Evolutionary conservation across 2,888 invertebrate genomes (phyloP), one percentile per base, ranked within the genome.

Genomic region (Tachina lurida): DNA sequence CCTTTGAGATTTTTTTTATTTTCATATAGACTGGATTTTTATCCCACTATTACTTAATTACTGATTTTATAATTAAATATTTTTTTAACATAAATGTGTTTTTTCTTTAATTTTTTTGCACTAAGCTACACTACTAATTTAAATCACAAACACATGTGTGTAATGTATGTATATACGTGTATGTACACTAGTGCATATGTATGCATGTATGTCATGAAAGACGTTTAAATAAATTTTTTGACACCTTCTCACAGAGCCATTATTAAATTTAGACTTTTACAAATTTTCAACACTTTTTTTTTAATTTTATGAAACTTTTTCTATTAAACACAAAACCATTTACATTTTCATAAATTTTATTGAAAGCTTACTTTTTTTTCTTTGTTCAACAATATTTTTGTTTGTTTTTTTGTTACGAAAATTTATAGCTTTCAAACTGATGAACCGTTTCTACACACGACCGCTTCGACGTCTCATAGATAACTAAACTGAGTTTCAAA

Each of bases 381-480:
- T 52, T 74, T 71, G 62, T 62, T 52, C 47, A 62, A 17, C 13
- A 71, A 63, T 31, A 19, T 52, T 67, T 60, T 22, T 56, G 62
- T 79, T 41, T 74, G 62, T 79, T 41, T 74, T 41, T 74, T 41
- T 43, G 4, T 62, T 78, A 78, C 77, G 84, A 81, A 71, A 68
- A 70, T 52, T 7, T 19, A 17, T 54, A 13, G 13, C n/a, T 10
- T 17, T 43, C 15, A 56, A 10, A 5, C 54, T n/a, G 45, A 54
- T 31, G 1, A 10, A 78, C 79, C 86, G 88, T 67, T 81, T 62
- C 71, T 74, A 87, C 78, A 77, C 82, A 86, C 84, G 81, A 86
- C 81, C 79, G 65, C 74, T 68, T 80, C 67, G 79, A 88, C 84
- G 86, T 84, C 88, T 87, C 86, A 87, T 82, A 87, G 88, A 87